Conservation (phyloP, 1,140 invertebrate genomes). For the Macrobrachium rosenbergii region DNA sequence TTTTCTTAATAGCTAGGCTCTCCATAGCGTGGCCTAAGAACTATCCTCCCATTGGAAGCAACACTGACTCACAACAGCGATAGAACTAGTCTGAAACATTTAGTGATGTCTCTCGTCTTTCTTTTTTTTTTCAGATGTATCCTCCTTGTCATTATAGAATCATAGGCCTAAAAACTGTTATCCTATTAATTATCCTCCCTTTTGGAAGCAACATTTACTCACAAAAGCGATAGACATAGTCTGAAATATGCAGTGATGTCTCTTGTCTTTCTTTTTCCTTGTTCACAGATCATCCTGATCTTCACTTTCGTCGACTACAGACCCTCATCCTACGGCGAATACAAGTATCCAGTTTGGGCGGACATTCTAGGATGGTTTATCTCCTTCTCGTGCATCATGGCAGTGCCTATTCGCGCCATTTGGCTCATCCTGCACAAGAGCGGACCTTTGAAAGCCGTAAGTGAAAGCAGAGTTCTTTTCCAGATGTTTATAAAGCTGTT, state of each 20-base stretch:
- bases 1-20: too few relatives aligned
- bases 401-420: conserved; percentile 55
- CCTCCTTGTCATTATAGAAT: too few relatives aligned
- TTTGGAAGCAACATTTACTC: not conserved
- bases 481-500: too few relatives aligned
- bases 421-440: conserved; percentile 64
- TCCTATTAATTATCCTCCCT: too few relatives aligned
- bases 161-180: too few relatives aligned
- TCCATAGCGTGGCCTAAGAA: too few relatives aligned
- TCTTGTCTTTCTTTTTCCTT: not conserved
- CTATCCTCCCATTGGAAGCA: too few relatives aligned
- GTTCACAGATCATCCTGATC: conserved; percentile 80
- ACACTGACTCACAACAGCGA: too few relatives aligned
- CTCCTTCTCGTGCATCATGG: conserved; percentile 67
- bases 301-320: conserved; percentile 89
- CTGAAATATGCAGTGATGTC: not conserved
- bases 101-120: too few relatives aligned
- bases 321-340: conserved; percentile 80
- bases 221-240: not conserved
- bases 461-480: not conserved
- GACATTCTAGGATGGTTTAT: conserved; percentile 84
- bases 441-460: conserved; percentile 62
- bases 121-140: too few relatives aligned
- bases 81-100: too few relatives aligned
- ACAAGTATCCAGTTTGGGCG: conserved; percentile 83